Conservation (phyloP, 2,797 vertebrate species). For the Takifugu ocellatus region DNA sequence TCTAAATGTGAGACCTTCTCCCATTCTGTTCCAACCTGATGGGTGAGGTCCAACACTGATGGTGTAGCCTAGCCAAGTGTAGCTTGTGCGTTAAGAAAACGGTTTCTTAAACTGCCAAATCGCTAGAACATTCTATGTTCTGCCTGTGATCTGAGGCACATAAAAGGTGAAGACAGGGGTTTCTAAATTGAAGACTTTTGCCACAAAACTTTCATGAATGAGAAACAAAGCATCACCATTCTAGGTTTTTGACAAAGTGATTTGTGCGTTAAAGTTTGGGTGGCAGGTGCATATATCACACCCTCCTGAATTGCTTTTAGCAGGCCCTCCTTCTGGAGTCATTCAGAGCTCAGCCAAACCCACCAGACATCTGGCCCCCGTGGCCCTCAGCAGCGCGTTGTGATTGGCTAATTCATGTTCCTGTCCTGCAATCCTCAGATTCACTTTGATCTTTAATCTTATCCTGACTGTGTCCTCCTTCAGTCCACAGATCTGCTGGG, state of each 20-base stretch:
- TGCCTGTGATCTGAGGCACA: background rate
- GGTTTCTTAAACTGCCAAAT: too few species aligned
- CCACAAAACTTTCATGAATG: background rate
- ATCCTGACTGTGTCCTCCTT: conserved; percentile 78
- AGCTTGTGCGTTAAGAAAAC: too few species aligned
- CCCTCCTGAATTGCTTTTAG: conserved; percentile 41
- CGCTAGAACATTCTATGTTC: too few species aligned
- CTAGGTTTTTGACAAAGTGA: background rate
- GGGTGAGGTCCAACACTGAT: too few species aligned
- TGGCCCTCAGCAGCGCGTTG: conserved; percentile 41
- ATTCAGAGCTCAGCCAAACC: conserved; percentile 46
- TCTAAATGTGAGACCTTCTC: too few species aligned
- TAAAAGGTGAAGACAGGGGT: background rate
- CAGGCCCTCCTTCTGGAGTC: conserved; percentile 33
- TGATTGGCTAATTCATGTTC: conserved; percentile 56
- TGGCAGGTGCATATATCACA: conserved; percentile 42
- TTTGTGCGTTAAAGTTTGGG: background rate
- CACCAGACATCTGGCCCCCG: conserved; percentile 40
- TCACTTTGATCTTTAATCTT: conserved; percentile 82
- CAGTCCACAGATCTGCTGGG: conserved; percentile 67
- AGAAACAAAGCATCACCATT: background rate
- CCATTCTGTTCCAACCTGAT: too few species aligned
- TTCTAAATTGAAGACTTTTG: background rate
- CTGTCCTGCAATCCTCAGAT: conserved; percentile 56
- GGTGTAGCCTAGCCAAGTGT: too few species aligned